A percentile compares a stretch with the other conserved stretches of the same genome.
phyloP scores from a whole-genome alignment of 1,140 invertebrate species.

The Chlorops oryzae region DNA sequence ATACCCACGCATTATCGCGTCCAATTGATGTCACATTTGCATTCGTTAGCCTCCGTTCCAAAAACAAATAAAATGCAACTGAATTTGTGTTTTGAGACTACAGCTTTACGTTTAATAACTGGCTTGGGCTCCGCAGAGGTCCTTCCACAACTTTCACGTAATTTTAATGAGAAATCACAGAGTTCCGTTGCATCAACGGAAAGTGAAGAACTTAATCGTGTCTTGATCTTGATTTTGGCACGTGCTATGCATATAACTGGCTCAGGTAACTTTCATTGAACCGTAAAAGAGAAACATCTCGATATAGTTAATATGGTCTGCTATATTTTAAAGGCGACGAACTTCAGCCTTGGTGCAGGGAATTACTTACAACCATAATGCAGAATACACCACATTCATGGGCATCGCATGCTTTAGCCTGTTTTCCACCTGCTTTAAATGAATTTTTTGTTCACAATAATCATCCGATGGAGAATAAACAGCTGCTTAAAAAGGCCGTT shows the following conservation, averaged over 20 bases:
- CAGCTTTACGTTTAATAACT: constrained; percentile 83
- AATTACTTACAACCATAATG: constrained; percentile 83
- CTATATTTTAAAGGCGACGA: constrained; percentile 51
- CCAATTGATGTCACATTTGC: constrained; percentile 82
- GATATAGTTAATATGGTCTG: not conserved
- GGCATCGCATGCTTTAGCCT: constrained; percentile 85
- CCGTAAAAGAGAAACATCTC: not conserved
- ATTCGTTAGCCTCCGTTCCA: constrained; percentile 79
- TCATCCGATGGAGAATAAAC: constrained; percentile 82
- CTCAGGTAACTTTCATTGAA: constrained; percentile 51
- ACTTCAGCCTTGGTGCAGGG: constrained; percentile 78
- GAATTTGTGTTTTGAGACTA: constrained; percentile 91
- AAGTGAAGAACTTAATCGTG: constrained; percentile 90
- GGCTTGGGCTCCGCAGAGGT: constrained; percentile 88
- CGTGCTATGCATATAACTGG: constrained; percentile 90
- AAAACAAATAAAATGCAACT: constrained; percentile 93
- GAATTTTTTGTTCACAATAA: constrained; percentile 77
- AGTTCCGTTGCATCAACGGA: constrained; percentile 77
- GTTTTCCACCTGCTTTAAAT: constrained; percentile 80
- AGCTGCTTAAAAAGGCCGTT: constrained; percentile 82
- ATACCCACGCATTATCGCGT: constrained; percentile 92
- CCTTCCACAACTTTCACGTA: constrained; percentile 80
- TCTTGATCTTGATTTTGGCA: constrained; percentile 86
- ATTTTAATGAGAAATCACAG: constrained; percentile 71
- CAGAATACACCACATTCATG: constrained; percentile 91